Percentiles rank a stretch among this genome's conserved stretches.
phyloP scores from a whole-genome alignment of 2,113 vertebrate genomes.

The Meleagris gallopavo region DNA sequence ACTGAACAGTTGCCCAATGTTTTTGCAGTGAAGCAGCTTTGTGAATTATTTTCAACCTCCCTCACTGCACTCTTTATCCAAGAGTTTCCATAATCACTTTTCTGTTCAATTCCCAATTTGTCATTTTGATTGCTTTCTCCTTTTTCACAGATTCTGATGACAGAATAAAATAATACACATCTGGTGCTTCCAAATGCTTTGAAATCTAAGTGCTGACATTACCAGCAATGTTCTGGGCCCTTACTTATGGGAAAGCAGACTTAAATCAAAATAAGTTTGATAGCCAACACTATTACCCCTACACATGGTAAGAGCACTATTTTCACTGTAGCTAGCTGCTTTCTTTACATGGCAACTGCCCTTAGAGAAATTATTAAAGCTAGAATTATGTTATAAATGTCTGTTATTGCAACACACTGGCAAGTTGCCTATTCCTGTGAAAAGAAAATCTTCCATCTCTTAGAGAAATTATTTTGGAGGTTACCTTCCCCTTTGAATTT shows the following conservation, averaged over 20 bases:
- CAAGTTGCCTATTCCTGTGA: slow-evolving; percentile 47
- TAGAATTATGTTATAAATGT: slow-evolving; percentile 11
- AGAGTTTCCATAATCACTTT: slow-evolving; percentile 43
- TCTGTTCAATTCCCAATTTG: slow-evolving; percentile 5
- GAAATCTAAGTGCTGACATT: slow-evolving; percentile 44
- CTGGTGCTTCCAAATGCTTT: slow-evolving; percentile 23
- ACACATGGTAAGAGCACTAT: not conserved
- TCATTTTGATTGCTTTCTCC: slow-evolving; percentile 35
- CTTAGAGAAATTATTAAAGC: slow-evolving; percentile 42
- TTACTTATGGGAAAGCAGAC: slow-evolving; percentile 39
- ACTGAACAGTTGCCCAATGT: not conserved
- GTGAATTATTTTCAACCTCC: slow-evolving; percentile 24
- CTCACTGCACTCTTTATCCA: slow-evolving; percentile 7
- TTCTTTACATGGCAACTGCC: slow-evolving; percentile 18
- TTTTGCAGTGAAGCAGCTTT: slow-evolving; percentile 39
- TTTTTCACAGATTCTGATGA: slow-evolving; percentile 41
- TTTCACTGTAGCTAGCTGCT: slow-evolving; percentile 29
- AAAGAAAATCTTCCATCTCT: slow-evolving; percentile 28
- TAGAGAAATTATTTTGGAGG: slow-evolving; percentile 18
- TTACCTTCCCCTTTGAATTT: not conserved
- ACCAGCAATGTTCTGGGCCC: not conserved
- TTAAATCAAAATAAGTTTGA: slow-evolving; percentile 21
- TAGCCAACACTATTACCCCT: slow-evolving; percentile 18
- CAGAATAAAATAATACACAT: slow-evolving; percentile 51
- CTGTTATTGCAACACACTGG: slow-evolving; percentile 33